These are phyloP conservation scores for Zoanthus sansibaricus DNA, from an alignment of 92 coral and sea anemone genomes.

Conservation along the genomic window DNA sequence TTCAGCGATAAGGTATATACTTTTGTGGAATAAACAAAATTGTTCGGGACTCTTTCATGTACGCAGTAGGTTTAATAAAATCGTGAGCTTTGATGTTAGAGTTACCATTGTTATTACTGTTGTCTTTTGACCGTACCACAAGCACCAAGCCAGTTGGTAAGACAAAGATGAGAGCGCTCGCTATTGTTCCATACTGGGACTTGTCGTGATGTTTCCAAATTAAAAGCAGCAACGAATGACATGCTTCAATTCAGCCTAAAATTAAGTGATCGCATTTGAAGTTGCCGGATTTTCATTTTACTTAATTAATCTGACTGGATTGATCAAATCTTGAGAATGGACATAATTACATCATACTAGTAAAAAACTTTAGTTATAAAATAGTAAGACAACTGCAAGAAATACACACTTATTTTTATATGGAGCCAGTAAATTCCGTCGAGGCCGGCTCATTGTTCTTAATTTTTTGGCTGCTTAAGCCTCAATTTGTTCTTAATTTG, in stretches of 20 bases:
- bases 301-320: background rate
- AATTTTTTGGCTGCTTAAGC: too few species aligned
- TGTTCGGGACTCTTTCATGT: conserved; percentile 10
- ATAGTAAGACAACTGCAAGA: conserved; percentile 21
- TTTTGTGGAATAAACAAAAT: background rate
- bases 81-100: conserved; percentile 23
- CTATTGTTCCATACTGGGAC: conserved; percentile 17
- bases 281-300: background rate
- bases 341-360: background rate
- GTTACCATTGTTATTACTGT: conserved; percentile 20
- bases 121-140: conserved; percentile 9
- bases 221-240: conserved; percentile 22
- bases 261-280: background rate
- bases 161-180: conserved; percentile 16
- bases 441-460: too few species aligned
- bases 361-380: background rate
- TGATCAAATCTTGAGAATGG: background rate
- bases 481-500: too few species aligned
- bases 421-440: too few species aligned
- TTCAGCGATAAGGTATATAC: background rate
- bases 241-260: background rate
- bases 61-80: conserved; percentile 26
- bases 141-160: conserved; percentile 24
- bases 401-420: too few species aligned
- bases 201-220: conserved; percentile 28